These are phyloP conservation scores for Machimus rusticus DNA, from an alignment of 2,888 invertebrate species.

Conservation along the genomic window DNA sequence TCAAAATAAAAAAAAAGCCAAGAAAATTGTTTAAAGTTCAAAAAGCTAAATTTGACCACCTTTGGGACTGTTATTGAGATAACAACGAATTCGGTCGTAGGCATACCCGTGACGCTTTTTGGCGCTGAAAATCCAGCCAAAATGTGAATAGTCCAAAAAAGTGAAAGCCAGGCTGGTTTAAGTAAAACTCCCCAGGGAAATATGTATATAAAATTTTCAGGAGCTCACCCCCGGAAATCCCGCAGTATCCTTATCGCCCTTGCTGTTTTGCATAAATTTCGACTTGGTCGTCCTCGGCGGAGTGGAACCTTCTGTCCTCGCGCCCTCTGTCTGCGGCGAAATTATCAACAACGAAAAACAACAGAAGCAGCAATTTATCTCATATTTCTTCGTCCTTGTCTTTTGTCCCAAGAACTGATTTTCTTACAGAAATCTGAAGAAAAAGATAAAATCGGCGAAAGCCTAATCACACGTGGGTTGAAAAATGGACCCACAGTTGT, in stretches of 20 bases:
- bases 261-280: not conserved
- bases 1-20: not conserved
- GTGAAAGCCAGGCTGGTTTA: not conserved
- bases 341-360: not conserved
- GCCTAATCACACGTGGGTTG: not conserved
- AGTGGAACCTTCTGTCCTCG: not conserved
- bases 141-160: not conserved
- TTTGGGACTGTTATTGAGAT: not conserved
- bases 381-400: not conserved
- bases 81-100: not conserved
- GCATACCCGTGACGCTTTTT: not conserved
- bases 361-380: not conserved
- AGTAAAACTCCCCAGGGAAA: not conserved
- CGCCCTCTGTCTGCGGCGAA: not conserved
- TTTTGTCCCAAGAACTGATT: not conserved
- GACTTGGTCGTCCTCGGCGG: not conserved
- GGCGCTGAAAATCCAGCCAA: not conserved
- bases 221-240: not conserved
- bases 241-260: not conserved
- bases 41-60: not conserved
- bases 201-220: not conserved
- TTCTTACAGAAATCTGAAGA: not conserved
- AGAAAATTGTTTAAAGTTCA: not conserved
- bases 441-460: not conserved
- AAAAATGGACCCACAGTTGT: not conserved